These are phyloP conservation scores for Prorops nasuta DNA, from an alignment of 1,140 invertebrate genomes.

Conservation along the genomic window DNA sequence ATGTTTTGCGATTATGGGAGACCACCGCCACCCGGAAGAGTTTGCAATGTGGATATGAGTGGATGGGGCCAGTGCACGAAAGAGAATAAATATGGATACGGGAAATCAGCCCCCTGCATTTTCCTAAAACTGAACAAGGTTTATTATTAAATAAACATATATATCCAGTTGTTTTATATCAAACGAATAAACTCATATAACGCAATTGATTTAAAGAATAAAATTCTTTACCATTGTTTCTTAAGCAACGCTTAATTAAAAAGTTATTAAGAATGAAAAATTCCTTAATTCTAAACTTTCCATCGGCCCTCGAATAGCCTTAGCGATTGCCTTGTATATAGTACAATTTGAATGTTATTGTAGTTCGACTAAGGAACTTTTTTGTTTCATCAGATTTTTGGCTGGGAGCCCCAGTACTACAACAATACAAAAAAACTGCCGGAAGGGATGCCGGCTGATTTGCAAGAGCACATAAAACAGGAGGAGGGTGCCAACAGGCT, in stretches of 20 bases:
- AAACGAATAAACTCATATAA: too few relatives aligned
- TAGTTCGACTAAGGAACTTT: too few relatives aligned
- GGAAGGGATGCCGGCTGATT: constrained; percentile 68
- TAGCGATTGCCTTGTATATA: too few relatives aligned
- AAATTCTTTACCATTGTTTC: too few relatives aligned
- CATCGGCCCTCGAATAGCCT: too few relatives aligned
- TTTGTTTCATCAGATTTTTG: too few relatives aligned
- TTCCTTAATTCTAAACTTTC: too few relatives aligned
- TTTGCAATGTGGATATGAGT: constrained; percentile 59
- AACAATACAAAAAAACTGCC: constrained; percentile 73
- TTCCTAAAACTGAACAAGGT: constrained; percentile 69
- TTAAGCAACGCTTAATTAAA: too few relatives aligned
- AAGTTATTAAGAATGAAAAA: too few relatives aligned
- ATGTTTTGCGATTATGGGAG: constrained; percentile 55
- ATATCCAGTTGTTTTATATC: neutral
- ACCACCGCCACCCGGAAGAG: constrained; percentile 51
- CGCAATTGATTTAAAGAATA: too few relatives aligned
- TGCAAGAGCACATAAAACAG: constrained; percentile 69
- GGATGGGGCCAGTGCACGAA: constrained; percentile 57
- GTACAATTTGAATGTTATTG: too few relatives aligned
- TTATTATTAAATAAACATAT: too few relatives aligned
- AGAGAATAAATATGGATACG: constrained; percentile 60
- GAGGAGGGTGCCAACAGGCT: constrained; percentile 49
- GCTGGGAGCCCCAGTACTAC: constrained; percentile 75
- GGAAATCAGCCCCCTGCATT: constrained; percentile 62